Evolutionary conservation across 2,797 vertebrate genomes (phyloP).

Genomic region (Pangasius sanitwongsei): DNA sequence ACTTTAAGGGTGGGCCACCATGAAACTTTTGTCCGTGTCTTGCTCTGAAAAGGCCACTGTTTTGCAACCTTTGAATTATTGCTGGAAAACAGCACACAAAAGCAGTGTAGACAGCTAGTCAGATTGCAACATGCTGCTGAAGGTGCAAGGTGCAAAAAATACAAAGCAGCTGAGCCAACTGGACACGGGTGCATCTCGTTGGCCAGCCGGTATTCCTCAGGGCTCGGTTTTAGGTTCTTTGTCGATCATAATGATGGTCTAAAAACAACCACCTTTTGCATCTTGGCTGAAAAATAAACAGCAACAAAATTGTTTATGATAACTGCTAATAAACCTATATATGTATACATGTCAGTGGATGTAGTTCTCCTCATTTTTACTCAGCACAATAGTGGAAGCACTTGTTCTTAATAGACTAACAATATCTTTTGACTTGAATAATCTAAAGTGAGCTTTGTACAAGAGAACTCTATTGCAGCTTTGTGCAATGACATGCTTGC

Average conservation of each 20-base stretch:
- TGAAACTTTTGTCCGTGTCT: not conserved
- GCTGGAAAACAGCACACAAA: not conserved
- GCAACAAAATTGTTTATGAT: not conserved
- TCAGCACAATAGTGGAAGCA: too few species aligned
- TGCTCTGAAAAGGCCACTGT: not conserved
- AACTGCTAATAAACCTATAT: not conserved
- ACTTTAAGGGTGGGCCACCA: not conserved
- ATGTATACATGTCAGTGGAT: too few species aligned
- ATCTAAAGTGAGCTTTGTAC: not conserved
- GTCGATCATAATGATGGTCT: not conserved
- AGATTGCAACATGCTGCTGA: not conserved
- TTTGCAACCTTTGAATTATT: not conserved
- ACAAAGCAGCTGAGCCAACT: not conserved
- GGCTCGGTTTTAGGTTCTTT: not conserved
- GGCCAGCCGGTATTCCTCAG: not conserved
- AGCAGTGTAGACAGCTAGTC: not conserved
- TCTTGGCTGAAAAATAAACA: too few species aligned
- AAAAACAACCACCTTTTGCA: not conserved
- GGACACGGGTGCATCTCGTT: not conserved
- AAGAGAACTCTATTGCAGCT: not conserved
- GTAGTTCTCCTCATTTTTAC: not conserved
- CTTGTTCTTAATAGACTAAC: too few species aligned
- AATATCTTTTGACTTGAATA: too few species aligned
- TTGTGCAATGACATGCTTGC: not conserved
- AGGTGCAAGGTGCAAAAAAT: not conserved